Percentiles rank a stretch among this genome's conserved stretches.
Conservation (phyloP, 2,113 vertebrate species). For the Chrysemys picta region DNA sequence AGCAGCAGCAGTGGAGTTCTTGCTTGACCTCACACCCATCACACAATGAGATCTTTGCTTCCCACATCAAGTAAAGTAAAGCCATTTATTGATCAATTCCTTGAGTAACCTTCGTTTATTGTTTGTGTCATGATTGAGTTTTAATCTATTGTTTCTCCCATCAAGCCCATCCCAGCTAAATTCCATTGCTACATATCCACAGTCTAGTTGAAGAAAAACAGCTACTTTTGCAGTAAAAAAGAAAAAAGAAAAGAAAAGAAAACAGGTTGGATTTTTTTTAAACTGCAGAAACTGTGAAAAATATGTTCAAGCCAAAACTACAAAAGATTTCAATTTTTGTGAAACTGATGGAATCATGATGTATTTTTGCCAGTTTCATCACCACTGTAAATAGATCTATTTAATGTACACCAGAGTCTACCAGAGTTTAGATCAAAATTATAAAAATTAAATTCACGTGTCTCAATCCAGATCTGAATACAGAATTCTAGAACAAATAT, state of each 20-base stretch:
- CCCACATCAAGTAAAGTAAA: neutral
- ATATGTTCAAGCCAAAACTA: neutral
- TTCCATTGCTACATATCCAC: neutral
- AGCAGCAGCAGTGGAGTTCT: neutral
- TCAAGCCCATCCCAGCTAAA: neutral
- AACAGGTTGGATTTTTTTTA: fast-evolving
- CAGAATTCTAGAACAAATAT: neutral
- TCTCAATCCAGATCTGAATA: neutral
- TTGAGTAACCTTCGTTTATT: neutral
- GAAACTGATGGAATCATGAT: neutral
- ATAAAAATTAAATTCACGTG: neutral
- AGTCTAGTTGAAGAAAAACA: neutral
- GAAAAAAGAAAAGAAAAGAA: fast-evolving
- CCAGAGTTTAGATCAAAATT: neutral
- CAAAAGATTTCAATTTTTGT: neutral
- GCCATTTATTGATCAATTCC: fast-evolving
- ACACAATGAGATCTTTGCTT: constrained; percentile 25
- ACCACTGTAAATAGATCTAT: neutral
- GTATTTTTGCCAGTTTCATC: neutral
- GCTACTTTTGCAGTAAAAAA: neutral
- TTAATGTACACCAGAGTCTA: neutral
- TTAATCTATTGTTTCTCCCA: neutral
- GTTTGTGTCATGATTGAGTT: neutral
- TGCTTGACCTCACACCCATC: neutral
- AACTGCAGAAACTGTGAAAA: neutral